A percentile compares a stretch with the other conserved stretches of the same genome.
Evolutionary conservation across 2,113 vertebrate genomes (phyloP).

Genomic region (Sterrhoptilus dennistouni): DNA sequence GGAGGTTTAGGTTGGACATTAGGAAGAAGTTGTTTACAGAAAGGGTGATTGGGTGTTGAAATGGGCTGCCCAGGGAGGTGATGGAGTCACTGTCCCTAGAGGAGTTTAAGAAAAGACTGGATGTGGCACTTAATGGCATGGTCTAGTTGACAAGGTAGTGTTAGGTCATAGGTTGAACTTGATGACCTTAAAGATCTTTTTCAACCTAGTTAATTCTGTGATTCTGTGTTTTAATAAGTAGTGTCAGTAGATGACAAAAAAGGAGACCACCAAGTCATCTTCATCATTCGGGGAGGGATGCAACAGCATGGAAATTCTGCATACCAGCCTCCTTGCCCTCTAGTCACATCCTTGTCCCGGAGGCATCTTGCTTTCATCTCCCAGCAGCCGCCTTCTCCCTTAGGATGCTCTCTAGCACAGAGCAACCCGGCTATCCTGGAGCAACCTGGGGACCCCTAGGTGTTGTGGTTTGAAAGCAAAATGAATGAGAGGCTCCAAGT

Average conservation of each 20-base stretch:
- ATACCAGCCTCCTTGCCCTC: not conserved
- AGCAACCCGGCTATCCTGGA: not conserved
- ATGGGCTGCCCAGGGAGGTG: not conserved
- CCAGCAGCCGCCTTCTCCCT: not conserved
- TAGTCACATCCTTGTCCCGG: accelerated
- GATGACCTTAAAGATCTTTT: not conserved
- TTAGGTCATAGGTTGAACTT: not conserved
- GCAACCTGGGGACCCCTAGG: not conserved
- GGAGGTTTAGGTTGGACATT: too few relatives aligned
- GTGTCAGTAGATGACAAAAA: not conserved
- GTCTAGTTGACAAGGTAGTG: not conserved
- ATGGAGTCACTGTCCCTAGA: not conserved
- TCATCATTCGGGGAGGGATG: not conserved
- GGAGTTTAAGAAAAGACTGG: not conserved
- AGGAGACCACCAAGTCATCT: not conserved
- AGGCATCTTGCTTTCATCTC: not conserved
- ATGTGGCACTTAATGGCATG: not conserved
- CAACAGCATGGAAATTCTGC: not conserved
- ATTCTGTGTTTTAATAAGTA: not conserved
- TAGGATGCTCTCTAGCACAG: not conserved
- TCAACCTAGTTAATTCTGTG: not conserved
- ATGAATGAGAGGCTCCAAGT: too few relatives aligned
- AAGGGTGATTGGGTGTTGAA: not conserved
- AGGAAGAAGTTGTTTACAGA: not conserved
- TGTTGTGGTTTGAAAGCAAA: too few relatives aligned